Conservation (phyloP, 2,797 vertebrate genomes). For the Phataginus tetradactyla region DNA sequence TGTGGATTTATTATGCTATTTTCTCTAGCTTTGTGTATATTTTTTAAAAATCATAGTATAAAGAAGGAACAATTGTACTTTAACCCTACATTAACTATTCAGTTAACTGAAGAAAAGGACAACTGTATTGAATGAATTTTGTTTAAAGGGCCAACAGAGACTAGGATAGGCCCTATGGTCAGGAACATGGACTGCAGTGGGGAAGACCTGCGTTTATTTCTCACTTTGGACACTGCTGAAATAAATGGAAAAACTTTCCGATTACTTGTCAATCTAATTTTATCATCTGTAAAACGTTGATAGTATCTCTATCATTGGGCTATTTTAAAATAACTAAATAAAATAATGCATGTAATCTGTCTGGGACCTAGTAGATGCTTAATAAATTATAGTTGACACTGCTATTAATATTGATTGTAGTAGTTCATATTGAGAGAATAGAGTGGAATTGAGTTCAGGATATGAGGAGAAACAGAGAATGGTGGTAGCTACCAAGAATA, state of each 20-base stretch:
- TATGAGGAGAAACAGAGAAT: neutral
- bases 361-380: neutral
- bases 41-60: neutral
- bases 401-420: neutral
- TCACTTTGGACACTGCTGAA: neutral
- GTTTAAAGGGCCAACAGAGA: neutral
- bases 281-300: neutral
- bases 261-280: neutral
- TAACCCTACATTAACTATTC: neutral
- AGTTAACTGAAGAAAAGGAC: slow-evolving; percentile 4
- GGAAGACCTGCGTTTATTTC: slow-evolving; percentile 25
- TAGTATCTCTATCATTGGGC: neutral
- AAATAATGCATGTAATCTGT: neutral
- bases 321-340: slow-evolving; percentile 29
- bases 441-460: neutral
- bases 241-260: neutral
- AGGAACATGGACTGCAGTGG: neutral
- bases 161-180: neutral
- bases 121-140: neutral
- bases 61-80: neutral
- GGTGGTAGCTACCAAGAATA: neutral
- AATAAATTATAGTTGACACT: neutral
- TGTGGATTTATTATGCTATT: neutral
- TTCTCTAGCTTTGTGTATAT: neutral
- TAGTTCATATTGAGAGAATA: neutral